Conservation (phyloP, 2,113 vertebrate species). For the Crotalus horridus region DNA sequence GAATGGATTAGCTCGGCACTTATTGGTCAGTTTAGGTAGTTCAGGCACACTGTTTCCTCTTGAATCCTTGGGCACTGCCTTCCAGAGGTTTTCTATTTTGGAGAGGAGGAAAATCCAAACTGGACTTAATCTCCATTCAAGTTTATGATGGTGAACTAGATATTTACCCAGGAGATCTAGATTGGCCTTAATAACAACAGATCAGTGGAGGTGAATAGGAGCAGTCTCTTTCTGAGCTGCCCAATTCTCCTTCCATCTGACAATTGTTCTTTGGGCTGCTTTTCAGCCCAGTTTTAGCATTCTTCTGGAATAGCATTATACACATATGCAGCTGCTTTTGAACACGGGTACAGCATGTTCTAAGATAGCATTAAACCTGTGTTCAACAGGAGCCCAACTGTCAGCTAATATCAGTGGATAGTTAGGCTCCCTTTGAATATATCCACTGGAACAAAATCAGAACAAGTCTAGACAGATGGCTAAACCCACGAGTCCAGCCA, state of each 20-base stretch:
- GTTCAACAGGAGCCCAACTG: not conserved
- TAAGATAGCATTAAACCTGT: not conserved
- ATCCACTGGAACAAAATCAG: not conserved
- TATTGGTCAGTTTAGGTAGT: not conserved
- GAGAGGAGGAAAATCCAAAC: not conserved
- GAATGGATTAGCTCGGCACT: not conserved
- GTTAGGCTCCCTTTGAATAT: not conserved
- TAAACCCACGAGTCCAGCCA: not conserved
- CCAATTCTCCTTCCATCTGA: not conserved
- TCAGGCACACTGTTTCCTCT: not conserved
- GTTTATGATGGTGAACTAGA: not conserved
- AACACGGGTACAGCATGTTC: not conserved
- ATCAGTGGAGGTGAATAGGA: not conserved
- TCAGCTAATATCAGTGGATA: not conserved
- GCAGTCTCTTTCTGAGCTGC: not conserved
- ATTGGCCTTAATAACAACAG: not conserved
- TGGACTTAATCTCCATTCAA: not conserved
- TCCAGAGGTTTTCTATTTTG: not conserved
- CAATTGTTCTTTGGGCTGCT: not conserved
- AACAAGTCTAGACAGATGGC: not conserved
- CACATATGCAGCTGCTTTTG: not conserved
- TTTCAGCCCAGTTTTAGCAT: not conserved
- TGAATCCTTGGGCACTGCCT: not conserved
- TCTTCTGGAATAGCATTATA: not conserved
- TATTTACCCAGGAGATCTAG: not conserved